phyloP scores from a whole-genome alignment of 2,113 vertebrate species.

The Hyla sarda region DNA sequence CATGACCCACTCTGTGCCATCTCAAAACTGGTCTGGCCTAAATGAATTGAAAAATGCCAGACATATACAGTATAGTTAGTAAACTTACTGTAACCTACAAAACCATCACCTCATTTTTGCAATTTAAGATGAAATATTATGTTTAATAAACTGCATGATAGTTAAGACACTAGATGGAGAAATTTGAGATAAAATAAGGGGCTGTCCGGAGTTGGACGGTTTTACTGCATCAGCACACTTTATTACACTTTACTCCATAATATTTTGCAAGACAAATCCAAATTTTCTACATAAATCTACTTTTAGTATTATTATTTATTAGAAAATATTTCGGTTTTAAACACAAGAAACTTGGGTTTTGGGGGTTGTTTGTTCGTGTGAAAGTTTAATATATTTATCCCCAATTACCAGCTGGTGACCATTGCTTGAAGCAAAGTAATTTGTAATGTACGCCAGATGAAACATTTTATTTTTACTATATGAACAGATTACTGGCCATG shows the following conservation, averaged over 20 bases:
- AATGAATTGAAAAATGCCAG: too few relatives aligned
- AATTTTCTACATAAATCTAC: not conserved
- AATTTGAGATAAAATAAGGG: too few relatives aligned
- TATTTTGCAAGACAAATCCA: too few relatives aligned
- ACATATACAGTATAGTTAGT: too few relatives aligned
- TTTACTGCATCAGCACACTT: not conserved
- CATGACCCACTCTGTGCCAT: too few relatives aligned
- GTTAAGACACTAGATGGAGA: too few relatives aligned
- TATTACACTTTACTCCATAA: not conserved
- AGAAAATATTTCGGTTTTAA: not conserved
- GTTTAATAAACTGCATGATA: too few relatives aligned
- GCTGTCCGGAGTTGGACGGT: too few relatives aligned
- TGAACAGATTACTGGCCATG: constrained; percentile 6
- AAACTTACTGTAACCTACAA: too few relatives aligned
- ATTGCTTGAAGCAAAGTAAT: not conserved
- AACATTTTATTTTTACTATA: not conserved
- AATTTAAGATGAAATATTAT: too few relatives aligned
- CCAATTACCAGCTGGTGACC: not conserved
- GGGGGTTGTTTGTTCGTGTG: not conserved
- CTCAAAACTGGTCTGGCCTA: too few relatives aligned
- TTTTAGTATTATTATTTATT: not conserved
- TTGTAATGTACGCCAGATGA: not conserved
- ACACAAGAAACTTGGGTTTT: not conserved
- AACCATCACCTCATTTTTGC: too few relatives aligned
- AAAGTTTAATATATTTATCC: not conserved